Evolutionary conservation across 2,113 vertebrate species (phyloP), one percentile per base, ranked within the genome.

Genomic region (Chionodraco myersi): DNA sequence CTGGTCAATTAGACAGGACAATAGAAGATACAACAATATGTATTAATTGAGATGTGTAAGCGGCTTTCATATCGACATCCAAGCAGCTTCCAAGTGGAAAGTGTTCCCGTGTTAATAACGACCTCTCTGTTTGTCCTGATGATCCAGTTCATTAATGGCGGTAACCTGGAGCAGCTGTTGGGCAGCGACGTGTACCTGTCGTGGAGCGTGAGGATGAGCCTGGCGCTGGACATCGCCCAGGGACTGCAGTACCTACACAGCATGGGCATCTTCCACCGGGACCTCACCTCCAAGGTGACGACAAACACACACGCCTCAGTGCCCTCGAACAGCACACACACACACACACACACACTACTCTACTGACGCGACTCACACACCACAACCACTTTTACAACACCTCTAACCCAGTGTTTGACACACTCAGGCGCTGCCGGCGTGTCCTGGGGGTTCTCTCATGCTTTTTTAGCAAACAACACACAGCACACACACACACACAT

Each of bases 111-210:
- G 21, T 56, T 15, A 1, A 16, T 30, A 36, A 60, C 23, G 3
- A 65, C 34, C 10, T 3, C 1, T 3, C 10, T 8, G 12, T 57
- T 72, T 3, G 60, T 23, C 2, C 8, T 34, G 9, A 10, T 36
- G 23, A 45, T 72, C 14, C 84, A 99, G 98, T 99, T 96, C 92
- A 99, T 99, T 86, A 99, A 99, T 0, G 97, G 97, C 1, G 98
- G 98, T 0, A 99, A 98, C 92, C 80, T 99, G 93, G 98, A 99
- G 95, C 98, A 99, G 95, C 94, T 99, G 85, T 93, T 99, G 93
- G 95, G 96, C 94, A 97, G 97, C 80, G 92, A 96, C 0, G 89
- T 95, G 13, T 94, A 95, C 44, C 95, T 99, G 9, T 95, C 97
- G 16, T 99, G 98, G 98, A 77, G 93, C 1, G 84, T 93, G 16